Evolutionary conservation across 1,140 invertebrate genomes (phyloP).

Genomic region (Aphaenogaster ashmeadi): DNA sequence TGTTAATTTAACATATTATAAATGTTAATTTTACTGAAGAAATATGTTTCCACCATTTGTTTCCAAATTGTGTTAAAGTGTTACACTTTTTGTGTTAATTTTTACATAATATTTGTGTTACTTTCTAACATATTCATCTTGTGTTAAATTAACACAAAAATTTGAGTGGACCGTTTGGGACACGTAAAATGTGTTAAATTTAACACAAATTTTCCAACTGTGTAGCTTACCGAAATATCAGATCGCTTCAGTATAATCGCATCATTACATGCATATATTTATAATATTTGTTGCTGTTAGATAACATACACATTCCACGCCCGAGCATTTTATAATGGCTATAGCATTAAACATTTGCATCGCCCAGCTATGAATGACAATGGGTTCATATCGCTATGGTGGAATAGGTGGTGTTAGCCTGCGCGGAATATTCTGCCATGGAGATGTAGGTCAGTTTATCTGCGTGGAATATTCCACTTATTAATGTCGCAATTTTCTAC

Average conservation of each 20-base stretch:
- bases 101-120: no score
- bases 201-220: no score
- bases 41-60: no score
- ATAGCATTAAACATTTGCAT: conserved; percentile 59
- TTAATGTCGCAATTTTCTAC: conserved; percentile 53
- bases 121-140: no score
- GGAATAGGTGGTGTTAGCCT: conserved; percentile 41
- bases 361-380: conserved; percentile 54
- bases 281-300: conserved; percentile 32
- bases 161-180: no score
- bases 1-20: no score
- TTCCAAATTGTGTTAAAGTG: no score
- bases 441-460: conserved; percentile 59
- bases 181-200: no score
- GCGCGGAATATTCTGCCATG: conserved; percentile 53
- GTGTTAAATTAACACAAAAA: no score
- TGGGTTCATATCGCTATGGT: conserved; percentile 54
- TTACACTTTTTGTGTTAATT: no score
- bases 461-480: conserved; percentile 58
- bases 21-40: no score
- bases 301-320: neutral
- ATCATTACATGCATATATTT: neutral
- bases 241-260: neutral
- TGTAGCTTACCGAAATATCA: neutral
- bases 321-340: conserved; percentile 50